Conservation (phyloP, 2,113 vertebrate species). For the Oreocharis arfaki region DNA sequence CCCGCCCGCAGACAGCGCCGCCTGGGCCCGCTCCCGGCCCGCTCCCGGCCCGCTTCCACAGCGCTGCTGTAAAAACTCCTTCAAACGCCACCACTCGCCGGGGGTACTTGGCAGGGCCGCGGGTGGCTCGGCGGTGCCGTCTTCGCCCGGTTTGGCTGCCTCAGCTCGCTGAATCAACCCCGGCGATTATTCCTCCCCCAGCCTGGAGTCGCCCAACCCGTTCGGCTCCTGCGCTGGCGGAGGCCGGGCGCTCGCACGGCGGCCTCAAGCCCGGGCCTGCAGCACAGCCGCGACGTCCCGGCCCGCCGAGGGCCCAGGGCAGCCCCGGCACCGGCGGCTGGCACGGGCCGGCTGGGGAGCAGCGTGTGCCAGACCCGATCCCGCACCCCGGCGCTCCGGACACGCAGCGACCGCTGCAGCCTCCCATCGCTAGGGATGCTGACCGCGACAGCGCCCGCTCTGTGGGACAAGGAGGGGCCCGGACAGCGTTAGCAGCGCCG, state of each 20-base stretch:
- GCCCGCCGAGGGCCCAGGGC: fast-evolving
- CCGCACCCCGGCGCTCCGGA: fast-evolving
- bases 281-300: neutral
- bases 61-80: neutral
- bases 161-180: neutral
- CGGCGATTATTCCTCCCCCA: conserved; percentile 53
- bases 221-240: conserved; percentile 24
- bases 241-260: neutral
- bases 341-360: neutral
- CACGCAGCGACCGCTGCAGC: fast-evolving
- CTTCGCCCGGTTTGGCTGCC: conserved; percentile 9
- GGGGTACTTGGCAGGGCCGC: neutral
- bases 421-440: fast-evolving
- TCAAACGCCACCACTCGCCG: neutral
- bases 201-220: conserved; percentile 45
- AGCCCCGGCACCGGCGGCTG: neutral
- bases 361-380: fast-evolving
- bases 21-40: neutral
- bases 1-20: neutral
- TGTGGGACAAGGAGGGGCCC: fast-evolving
- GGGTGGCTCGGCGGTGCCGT: neutral
- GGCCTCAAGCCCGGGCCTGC: conserved; percentile 15
- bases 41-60: neutral
- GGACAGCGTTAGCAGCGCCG: fast-evolving
- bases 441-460: fast-evolving